These are phyloP conservation scores for Microhierax caerulescens DNA, from an alignment of 2,797 vertebrate genomes.

Conservation along the genomic window DNA sequence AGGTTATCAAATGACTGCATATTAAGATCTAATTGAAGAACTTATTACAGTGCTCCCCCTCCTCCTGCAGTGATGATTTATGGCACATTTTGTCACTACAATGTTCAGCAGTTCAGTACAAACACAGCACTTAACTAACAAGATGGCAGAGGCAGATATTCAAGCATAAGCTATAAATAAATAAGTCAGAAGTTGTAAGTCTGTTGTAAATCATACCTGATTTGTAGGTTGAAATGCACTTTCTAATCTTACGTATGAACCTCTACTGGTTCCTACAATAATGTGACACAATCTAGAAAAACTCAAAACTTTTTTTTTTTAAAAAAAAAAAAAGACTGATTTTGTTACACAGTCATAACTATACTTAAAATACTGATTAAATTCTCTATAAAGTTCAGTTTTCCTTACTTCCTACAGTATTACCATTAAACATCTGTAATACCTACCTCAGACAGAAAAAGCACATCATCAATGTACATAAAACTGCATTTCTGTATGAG, in stretches of 20 bases:
- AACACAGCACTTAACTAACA: conserved; percentile 53
- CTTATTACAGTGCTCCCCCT: conserved; percentile 5
- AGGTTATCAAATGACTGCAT: conserved; percentile 28
- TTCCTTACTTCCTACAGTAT: background rate
- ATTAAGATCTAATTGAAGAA: conserved; percentile 60
- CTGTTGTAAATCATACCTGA: conserved; percentile 42
- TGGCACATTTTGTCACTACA: conserved; percentile 44
- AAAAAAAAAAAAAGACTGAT: background rate
- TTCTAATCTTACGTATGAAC: conserved; percentile 4
- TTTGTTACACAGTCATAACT: background rate
- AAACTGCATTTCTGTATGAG: background rate
- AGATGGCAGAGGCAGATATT: conserved; percentile 56
- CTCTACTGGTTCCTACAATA: background rate
- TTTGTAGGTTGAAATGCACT: conserved; percentile 20
- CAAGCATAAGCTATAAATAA: conserved; percentile 51
- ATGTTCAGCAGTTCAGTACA: conserved; percentile 20
- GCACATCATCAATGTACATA: background rate
- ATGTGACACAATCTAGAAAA: background rate
- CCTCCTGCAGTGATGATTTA: conserved; percentile 47
- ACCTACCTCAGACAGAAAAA: background rate
- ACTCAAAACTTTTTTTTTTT: background rate
- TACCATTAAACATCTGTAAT: background rate
- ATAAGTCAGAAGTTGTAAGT: conserved; percentile 48
- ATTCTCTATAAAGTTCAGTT: background rate
- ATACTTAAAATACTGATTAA: background rate